Evolutionary conservation across 2,797 vertebrate genomes (phyloP), one percentile per base, ranked within the genome.

Genomic region (Sciurus vulgaris): DNA sequence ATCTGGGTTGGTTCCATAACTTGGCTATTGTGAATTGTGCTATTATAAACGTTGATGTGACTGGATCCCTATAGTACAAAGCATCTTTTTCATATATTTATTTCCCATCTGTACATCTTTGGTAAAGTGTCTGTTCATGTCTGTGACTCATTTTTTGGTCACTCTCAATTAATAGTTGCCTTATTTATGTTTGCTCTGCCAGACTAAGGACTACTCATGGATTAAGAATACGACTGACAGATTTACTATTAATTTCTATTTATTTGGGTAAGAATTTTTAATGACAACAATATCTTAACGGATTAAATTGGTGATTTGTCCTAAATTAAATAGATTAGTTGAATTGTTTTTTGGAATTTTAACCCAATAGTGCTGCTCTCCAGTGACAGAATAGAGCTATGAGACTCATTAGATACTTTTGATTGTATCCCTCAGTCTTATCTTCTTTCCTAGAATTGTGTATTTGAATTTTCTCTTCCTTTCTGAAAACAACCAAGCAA

Each of bases 401-500:
- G 1, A 84, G 47, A 65, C n/a, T 92, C 65, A 44, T 28, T 28
- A 74, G 26, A 54, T 14, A 30, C 49, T 63, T 69, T 56, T 65
- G 20, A 78, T 51, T 78, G 44, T 81, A 82, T 94, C 77, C 85
- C n/a, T 93, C 59, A 74, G 28, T 56, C 38, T 79, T 85, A 65
- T 18, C 54, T 95, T 69, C 83, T 33, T 72, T 79, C 7, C 20
- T 67, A 84, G 47, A 41, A 89, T 14, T 44, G 13, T 15, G 41
- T 63, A n/a, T 56, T 74, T 89, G 14, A 94, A 94, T 84, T 49
- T 38, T 90, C 72, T 96, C 78, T 85, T 82, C n/a, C 4, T 47
- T 8, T 73, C n/a, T 89, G 22, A 69, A 69, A 63, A 35, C 26
- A 56, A 54, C 49, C 38, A 38, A 38, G 5, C 38, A 38, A 38